Evolutionary conservation across 2,888 invertebrate genomes (phyloP), one percentile per base, ranked within the genome.

Genomic region (Nemapogon koenigi): DNA sequence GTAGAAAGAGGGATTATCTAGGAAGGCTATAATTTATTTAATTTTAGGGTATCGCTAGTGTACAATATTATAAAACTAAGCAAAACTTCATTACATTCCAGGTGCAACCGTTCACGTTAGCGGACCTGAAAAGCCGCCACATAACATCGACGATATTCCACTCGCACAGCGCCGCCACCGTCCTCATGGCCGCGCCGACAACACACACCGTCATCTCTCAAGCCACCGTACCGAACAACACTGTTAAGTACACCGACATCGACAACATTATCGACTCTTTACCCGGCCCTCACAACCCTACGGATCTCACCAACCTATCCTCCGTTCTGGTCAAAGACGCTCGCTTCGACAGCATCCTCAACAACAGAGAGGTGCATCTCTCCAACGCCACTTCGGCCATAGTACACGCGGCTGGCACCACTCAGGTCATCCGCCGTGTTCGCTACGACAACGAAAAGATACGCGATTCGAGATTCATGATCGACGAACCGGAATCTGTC

Each of bases 141-240:
- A 63, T 75, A 36, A 67, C 73, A 2, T 67, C 71, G 3, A 62
- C 70, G 2, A 72, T 73, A 54, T 75, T 68, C 59, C 78, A 75
- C 46, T 53, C 71, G 14, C 61, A 59, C 0, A 64, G 72, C 0
- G 70, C 71, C 26, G 16, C 18, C 25, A 75, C 78, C 2, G 78
- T 78, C 0, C 62, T 78, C 0, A 71, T 78, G 58, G 51, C 65
- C 1, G 62, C 69, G 0, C 70, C 76, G 0, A 72, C 69, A 4
- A 11, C 28, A 41, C 58, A 72, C 35, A 68, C 71, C 2, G 72
- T 76, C 46, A 76, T 76, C 37, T 72, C 75, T 0, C 75, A 76
- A 35, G 70, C 72, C 6, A 53, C 59, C 1, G 51, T 57, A 3
- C 65, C 63, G 19, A 55, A 39, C 11, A 42, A 61, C 44, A 43